Percentiles rank a stretch among this genome's conserved stretches.
Conservation (phyloP, 2,797 vertebrate genomes). For the Pseudotriccus pelzelni region DNA sequence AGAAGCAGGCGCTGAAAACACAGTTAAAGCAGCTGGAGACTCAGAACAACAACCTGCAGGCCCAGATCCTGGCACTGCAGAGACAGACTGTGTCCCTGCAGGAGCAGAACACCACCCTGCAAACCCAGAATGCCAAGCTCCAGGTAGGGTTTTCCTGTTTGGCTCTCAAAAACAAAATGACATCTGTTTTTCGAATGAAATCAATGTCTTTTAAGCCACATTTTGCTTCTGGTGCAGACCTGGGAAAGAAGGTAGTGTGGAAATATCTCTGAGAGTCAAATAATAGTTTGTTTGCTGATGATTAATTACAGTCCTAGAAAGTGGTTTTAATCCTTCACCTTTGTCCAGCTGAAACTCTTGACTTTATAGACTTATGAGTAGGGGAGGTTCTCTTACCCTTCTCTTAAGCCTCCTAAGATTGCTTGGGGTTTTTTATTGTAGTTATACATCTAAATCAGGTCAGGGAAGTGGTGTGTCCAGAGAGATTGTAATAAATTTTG, state of each 20-base stretch:
- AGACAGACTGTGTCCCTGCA: conserved; percentile 92
- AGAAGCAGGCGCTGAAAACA: conserved; percentile 93
- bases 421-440: neutral
- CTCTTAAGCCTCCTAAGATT: neutral
- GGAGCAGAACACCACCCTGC: conserved; percentile 93
- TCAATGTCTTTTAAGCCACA: neutral
- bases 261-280: neutral
- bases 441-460: neutral
- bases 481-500: neutral
- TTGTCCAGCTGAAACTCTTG: neutral
- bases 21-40: conserved; percentile 95
- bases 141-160: conserved; percentile 81
- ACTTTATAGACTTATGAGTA: neutral
- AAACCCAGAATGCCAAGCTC: conserved; percentile 96
- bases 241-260: neutral
- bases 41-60: conserved; percentile 94
- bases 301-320: neutral
- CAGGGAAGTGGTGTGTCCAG: neutral
- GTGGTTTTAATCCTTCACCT: neutral
- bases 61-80: conserved; percentile 94
- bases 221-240: neutral
- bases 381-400: neutral
- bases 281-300: neutral
- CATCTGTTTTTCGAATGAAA: accelerated
- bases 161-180: neutral